Base-by-base conservation (phyloP, 2,113 vertebrate genomes). In the Chrysemys picta region DNA sequence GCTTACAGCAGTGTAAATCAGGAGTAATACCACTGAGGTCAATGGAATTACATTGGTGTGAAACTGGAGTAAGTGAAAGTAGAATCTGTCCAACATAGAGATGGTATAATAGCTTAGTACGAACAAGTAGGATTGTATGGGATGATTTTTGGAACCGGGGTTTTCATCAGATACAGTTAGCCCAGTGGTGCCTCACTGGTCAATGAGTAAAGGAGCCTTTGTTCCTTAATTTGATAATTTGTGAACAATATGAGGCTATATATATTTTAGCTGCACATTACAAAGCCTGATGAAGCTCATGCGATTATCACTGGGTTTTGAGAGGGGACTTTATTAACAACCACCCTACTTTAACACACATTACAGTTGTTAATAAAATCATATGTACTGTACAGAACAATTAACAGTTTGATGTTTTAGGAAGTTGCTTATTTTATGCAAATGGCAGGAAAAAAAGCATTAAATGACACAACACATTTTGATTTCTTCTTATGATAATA, bases 351-450 rank as follows among this genome's bases (percentile, higher is more conserved):
- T 91, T 84, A n/a, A 94, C 93, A 92, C 62, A 2, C 4, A 3
- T 82, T 95, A 87, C 54, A 83, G 5, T 92, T 57, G 13, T 57
- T 87, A 94, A 96, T 76, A 94, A 88, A 93, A 96, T 78, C 29
- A 22, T 57, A 9, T 62, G 22, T 81, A 86, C 82, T 78, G 3
- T 81, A 75, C 89, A 88, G 75, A 78, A 96, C 84, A 62, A 27
- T 78, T 89, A 95, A 97, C 91, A 93, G 92, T 45, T 94, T 80
- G 85, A 90, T 90, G 49, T 38, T 90, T 86, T 83, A 92, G 93
- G 84, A 89, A 94, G 94, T 95, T 0, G 62, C 88, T 96, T 88
- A n/a, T 69, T 85, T 96, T 90, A 72, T 45, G 80, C 95, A 95
- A 89, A 91, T 86, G 25, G 75, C 57, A 53, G 45, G 89, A 87